These are phyloP conservation scores for Micrasema longulum DNA, from an alignment of 1,140 invertebrate species.

Conservation along the genomic window DNA sequence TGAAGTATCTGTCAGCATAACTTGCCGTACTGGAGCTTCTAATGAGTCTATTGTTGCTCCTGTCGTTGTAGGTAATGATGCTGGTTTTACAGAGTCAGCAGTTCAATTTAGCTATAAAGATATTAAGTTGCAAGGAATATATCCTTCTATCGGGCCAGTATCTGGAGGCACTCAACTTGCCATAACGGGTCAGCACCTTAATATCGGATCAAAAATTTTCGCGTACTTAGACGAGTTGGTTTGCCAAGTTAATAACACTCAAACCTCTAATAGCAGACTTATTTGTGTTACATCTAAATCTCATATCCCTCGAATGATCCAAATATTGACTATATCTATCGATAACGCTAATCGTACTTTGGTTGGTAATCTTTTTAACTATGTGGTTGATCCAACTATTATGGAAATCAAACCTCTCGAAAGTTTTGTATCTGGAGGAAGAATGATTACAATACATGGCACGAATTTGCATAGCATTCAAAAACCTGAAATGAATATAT, in stretches of 20 bases:
- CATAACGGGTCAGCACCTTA: slow-evolving; percentile 90
- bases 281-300: slow-evolving; percentile 86
- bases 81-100: slow-evolving; percentile 88
- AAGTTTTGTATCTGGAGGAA: slow-evolving; percentile 91
- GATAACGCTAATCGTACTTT: slow-evolving; percentile 76
- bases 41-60: slow-evolving; percentile 80
- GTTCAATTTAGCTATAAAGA: slow-evolving; percentile 93
- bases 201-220: slow-evolving; percentile 91
- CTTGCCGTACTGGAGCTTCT: slow-evolving; percentile 87
- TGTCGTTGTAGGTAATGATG: slow-evolving; percentile 90
- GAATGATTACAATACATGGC: slow-evolving; percentile 93
- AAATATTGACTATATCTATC: slow-evolving; percentile 68
- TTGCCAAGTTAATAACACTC: slow-evolving; percentile 88
- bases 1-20: slow-evolving; percentile 91
- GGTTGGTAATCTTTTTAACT: slow-evolving; percentile 90
- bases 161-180: slow-evolving; percentile 94
- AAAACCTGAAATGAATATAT: slow-evolving; percentile 89
- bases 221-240: slow-evolving; percentile 90
- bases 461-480: slow-evolving; percentile 92
- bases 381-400: slow-evolving; percentile 93
- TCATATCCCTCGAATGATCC: slow-evolving; percentile 60
- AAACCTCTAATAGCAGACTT: slow-evolving; percentile 88
- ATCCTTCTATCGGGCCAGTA: slow-evolving; percentile 88
- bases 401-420: slow-evolving; percentile 91
- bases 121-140: slow-evolving; percentile 82